Evolutionary conservation across 2,888 invertebrate species (phyloP).

Genomic region (Cetonia aurata): DNA sequence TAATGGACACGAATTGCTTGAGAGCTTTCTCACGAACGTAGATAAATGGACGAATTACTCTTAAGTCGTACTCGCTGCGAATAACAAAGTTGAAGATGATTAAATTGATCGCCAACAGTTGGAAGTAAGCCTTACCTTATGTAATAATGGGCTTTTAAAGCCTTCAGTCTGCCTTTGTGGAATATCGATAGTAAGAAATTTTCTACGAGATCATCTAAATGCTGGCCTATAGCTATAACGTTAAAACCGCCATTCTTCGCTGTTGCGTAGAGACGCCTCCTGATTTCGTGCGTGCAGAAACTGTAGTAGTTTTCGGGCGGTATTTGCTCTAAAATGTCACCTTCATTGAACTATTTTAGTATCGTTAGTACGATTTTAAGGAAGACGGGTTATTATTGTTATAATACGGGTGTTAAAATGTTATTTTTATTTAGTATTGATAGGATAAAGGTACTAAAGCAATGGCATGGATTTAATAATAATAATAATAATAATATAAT

Average conservation of each 20-base stretch:
- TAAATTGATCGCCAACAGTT: neutral
- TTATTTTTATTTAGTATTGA: too few species aligned
- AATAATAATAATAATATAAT: too few species aligned
- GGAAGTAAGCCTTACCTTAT: conserved; percentile 70
- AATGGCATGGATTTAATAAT: too few species aligned
- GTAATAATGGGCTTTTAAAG: conserved; percentile 85
- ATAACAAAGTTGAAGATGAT: conserved; percentile 9
- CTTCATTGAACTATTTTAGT: neutral
- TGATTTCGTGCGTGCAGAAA: conserved; percentile 79
- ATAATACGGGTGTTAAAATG: too few species aligned
- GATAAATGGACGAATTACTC: conserved; percentile 88
- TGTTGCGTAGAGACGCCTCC: conserved; percentile 81
- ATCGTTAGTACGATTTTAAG: conserved; percentile 1
- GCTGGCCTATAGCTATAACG: conserved; percentile 89
- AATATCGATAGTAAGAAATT: conserved; percentile 86
- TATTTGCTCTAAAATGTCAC: conserved; percentile 65
- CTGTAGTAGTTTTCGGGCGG: conserved; percentile 69
- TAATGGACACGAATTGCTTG: conserved; percentile 79
- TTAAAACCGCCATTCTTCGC: conserved; percentile 85
- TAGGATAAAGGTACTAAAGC: too few species aligned
- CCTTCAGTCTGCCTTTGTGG: conserved; percentile 82
- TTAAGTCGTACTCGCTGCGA: conserved; percentile 81
- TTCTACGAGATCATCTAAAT: conserved; percentile 86
- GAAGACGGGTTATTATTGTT: neutral
- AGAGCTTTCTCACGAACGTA: conserved; percentile 85